Conservation (phyloP, 2,113 vertebrate species). For the Zapornia atra region DNA sequence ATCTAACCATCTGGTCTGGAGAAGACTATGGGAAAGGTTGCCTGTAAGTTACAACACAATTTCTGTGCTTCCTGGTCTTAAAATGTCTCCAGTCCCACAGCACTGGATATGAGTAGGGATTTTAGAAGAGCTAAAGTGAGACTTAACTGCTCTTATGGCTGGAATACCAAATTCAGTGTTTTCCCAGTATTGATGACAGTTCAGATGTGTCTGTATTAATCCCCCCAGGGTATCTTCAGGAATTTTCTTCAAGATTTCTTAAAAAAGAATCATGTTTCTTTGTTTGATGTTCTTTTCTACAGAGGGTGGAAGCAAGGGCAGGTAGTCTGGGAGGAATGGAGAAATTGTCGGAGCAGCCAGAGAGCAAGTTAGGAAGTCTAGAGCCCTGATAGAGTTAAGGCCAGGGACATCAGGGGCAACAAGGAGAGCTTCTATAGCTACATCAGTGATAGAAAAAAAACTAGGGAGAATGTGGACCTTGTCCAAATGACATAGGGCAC, state of each 20-base stretch:
- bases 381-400: too few relatives aligned
- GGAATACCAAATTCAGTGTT: neutral
- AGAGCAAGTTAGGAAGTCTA: too few relatives aligned
- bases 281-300: neutral
- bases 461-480: too few relatives aligned
- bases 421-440: too few relatives aligned
- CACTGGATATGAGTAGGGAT: neutral
- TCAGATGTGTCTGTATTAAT: neutral
- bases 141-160: neutral
- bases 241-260: neutral
- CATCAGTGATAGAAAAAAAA: too few relatives aligned
- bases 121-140: neutral
- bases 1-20: neutral
- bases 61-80: neutral
- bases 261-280: neutral
- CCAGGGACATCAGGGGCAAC: too few relatives aligned
- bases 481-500: too few relatives aligned
- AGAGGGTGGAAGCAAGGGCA: too few relatives aligned
- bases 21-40: neutral
- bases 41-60: neutral
- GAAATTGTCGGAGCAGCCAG: too few relatives aligned
- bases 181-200: neutral
- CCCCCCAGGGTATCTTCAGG: neutral
- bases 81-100: neutral
- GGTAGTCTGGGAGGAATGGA: too few relatives aligned